Conservation (phyloP, 2,113 vertebrate species). For the Brachypteracias leptosomus region DNA sequence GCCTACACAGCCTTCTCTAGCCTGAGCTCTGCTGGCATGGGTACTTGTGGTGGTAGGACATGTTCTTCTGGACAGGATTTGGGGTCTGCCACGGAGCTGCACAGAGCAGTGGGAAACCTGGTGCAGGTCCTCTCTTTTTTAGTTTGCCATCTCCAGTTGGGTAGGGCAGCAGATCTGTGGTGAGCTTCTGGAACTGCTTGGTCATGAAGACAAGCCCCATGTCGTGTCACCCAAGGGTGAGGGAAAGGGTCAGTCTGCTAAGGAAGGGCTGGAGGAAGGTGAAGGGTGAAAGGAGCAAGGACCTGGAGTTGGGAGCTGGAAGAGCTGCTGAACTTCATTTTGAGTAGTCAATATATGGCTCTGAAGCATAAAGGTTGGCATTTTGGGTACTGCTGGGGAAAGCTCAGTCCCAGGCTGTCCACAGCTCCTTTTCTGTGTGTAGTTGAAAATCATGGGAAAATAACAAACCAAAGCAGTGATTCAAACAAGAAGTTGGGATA, state of each 20-base stretch:
- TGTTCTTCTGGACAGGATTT: neutral
- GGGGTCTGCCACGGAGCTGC: neutral
- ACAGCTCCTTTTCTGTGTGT: neutral
- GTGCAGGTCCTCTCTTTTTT: neutral
- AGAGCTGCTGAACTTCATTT: neutral
- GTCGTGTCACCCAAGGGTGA: neutral
- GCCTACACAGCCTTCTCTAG: neutral
- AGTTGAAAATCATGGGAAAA: conserved; percentile 16
- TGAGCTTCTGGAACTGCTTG: neutral
- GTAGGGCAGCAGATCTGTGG: neutral
- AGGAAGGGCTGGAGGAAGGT: neutral
- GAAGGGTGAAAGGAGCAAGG: neutral
- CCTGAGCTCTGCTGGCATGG: neutral
- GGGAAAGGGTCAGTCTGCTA: neutral
- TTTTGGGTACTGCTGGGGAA: neutral
- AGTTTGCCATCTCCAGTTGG: accelerated
- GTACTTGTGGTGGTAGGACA: accelerated
- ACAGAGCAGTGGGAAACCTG: neutral
- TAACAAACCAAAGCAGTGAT: neutral
- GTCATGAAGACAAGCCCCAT: neutral
- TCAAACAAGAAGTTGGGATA: conserved; percentile 34
- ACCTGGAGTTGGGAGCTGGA: neutral
- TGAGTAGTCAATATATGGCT: neutral
- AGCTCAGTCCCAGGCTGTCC: neutral
- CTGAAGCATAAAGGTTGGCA: neutral